Evolutionary conservation across 2,888 invertebrate species (phyloP).

Genomic region (Eupithecia insigniata): DNA sequence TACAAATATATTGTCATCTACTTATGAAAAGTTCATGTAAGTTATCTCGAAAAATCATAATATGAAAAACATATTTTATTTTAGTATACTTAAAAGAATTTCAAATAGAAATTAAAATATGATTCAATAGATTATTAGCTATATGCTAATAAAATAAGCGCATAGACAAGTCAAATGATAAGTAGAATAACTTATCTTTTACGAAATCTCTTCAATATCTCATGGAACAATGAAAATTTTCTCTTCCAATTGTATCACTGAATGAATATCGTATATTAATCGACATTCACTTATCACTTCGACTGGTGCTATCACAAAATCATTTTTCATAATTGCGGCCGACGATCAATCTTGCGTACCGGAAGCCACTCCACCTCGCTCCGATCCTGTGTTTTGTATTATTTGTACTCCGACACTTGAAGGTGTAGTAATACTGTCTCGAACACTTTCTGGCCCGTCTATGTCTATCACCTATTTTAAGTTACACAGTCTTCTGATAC

Average conservation of each 20-base stretch:
- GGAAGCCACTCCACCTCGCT: constrained; percentile 76
- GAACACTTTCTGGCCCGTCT: neutral
- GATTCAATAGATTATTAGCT: neutral
- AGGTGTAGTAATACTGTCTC: constrained; percentile 24
- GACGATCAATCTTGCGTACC: constrained; percentile 77
- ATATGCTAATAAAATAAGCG: neutral
- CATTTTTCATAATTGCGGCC: constrained; percentile 80
- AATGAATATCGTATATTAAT: neutral
- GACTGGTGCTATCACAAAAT: constrained; percentile 59
- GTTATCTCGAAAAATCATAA: neutral
- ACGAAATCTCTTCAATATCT: neutral
- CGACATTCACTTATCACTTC: constrained; percentile 40
- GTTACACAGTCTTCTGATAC: neutral
- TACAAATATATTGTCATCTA: neutral
- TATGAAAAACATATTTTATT: neutral
- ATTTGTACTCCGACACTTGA: constrained; percentile 15
- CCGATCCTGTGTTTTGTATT: constrained; percentile 37
- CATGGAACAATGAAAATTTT: neutral
- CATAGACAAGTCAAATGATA: neutral
- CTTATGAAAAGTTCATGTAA: neutral
- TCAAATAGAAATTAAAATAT: neutral
- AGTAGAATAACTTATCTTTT: neutral
- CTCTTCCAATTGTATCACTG: neutral
- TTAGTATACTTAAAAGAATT: no score
- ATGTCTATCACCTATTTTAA: neutral